Conservation (phyloP, 2,888 invertebrate species). For the Athalia rosae region DNA sequence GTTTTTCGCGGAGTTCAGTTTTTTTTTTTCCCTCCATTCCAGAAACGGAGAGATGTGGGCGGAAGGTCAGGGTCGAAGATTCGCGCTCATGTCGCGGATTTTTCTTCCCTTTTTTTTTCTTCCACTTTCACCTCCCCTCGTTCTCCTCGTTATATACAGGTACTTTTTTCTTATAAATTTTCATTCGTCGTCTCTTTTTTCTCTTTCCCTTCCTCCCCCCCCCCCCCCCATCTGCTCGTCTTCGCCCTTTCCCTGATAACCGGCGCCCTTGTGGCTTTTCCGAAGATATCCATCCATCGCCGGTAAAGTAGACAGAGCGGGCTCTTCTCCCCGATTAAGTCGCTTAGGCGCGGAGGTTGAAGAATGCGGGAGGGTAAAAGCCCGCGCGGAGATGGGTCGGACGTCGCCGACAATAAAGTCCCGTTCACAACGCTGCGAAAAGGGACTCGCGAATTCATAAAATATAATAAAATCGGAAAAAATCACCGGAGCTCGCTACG, state of each 20-base stretch:
- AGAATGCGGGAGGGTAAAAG: slow-evolving; percentile 29
- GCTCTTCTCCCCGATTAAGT: slow-evolving; percentile 39
- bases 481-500: neutral
- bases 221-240: neutral
- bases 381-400: slow-evolving; percentile 18
- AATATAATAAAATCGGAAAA: neutral
- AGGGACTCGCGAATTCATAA: neutral
- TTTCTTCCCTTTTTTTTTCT: too few species aligned
- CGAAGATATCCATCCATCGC: slow-evolving; percentile 37
- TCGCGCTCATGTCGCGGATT: too few species aligned
- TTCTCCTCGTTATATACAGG: too few species aligned
- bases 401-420: slow-evolving; percentile 13
- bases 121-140: too few species aligned
- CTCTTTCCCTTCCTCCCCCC: too few species aligned
- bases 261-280: slow-evolving; percentile 3
- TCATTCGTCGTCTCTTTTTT: too few species aligned
- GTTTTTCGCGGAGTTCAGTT: too few species aligned
- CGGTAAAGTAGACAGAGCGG: slow-evolving; percentile 32
- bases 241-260: neutral
- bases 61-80: too few species aligned
- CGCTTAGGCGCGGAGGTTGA: slow-evolving; percentile 32
- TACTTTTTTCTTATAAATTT: too few species aligned
- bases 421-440: neutral
- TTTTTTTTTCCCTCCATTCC: too few species aligned
- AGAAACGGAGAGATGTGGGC: too few species aligned